Evolutionary conservation across 2,888 invertebrate species (phyloP), one percentile per base, ranked within the genome.

Genomic region (Odontocerum albicorne): DNA sequence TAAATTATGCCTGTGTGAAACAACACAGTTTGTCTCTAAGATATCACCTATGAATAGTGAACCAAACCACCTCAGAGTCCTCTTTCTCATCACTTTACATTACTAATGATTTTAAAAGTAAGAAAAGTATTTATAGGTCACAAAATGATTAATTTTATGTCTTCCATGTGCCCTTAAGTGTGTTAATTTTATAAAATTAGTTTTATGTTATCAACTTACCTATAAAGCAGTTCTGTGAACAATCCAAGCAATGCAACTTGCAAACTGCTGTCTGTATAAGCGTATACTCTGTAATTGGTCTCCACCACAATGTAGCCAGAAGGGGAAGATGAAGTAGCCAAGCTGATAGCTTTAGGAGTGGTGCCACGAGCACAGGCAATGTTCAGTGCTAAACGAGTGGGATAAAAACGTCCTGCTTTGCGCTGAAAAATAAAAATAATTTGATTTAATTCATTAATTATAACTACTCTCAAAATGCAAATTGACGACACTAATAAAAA

Each of bases 181-280:
- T n/a, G n/a, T n/a, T n/a, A n/a, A n/a, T n/a, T n/a, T n/a, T n/a
- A n/a, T n/a, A n/a, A n/a, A n/a, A n/a, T n/a, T n/a, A n/a, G n/a
- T n/a, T n/a, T n/a, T n/a, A n/a, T n/a, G n/a, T n/a, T n/a, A n/a
- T n/a, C 1, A 12, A 33, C 12, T 12, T 70, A 88, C 89, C 91
- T 87, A 74, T 95, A 96, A 50, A 94, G 76, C 66, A 96, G 82
- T 72, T 96, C 94, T 13, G 93, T 92, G 72, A 98, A 98, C 2
- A 97, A 80, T 0, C 92, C 94, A 20, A 98, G 78, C 59, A 99
- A 78, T 10, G 97, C 95, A 35, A 96, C 90, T 77, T 97, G 95
- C 54, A 98, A 81, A 66, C 88, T 87, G 57, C 90, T 90, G 75
- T 91, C 88, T 35, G 97, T 96, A 72, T 99, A 99, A 1, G 98